Base-by-base conservation (phyloP, 2,888 invertebrate genomes). In the Pandemis cinnamomeana region DNA sequence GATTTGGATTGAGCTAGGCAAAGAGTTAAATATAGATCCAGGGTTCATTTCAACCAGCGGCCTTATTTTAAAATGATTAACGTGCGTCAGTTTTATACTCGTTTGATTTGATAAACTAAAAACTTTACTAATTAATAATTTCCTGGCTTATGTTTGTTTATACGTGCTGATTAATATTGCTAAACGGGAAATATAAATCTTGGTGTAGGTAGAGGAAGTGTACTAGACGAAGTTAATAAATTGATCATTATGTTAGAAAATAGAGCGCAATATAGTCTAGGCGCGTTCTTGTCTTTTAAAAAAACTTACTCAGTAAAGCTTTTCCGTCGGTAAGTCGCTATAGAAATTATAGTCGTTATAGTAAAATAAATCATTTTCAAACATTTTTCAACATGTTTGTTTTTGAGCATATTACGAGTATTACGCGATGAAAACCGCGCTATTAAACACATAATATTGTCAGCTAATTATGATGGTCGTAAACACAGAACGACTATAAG, bases 131-230 rank as follows among this genome's bases (percentile, higher is more conserved):
- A 74, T 74, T 74, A 74, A 74, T 74, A 71, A 74, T 74, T 74
- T 74, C 74, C 74, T 74, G 53, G 71, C 61, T 55, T 46, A 66
- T 74, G 74, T 71, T 74, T 74, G 71, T 70, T 74, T 74, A 66
- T 13, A 46, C 66, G 61, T 44, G 62, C 69, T 72, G 74, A 74
- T 74, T 74, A 74, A 67, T 70, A 71, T 74, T 27, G n/a, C 13
- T 58, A 62, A 74, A 74, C 67, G 70, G 74, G 67, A 74, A 74
- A 71, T 62, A 74, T 74, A 74, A 74, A 74, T 74, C 74, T 74
- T 61, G 46, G 66, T 61, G 71, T 67, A 71, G 51, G 73, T 71
- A 42, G 61, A 70, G 74, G 61, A 74, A 74, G 61, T 61, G 53
- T 67, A 11, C 70, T 60, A 74, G 67, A 73, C 74, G 67, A 55